Evolutionary conservation across 2,113 vertebrate species (phyloP), one percentile per base, ranked within the genome.

Genomic region (Hippopotamus amphibius): DNA sequence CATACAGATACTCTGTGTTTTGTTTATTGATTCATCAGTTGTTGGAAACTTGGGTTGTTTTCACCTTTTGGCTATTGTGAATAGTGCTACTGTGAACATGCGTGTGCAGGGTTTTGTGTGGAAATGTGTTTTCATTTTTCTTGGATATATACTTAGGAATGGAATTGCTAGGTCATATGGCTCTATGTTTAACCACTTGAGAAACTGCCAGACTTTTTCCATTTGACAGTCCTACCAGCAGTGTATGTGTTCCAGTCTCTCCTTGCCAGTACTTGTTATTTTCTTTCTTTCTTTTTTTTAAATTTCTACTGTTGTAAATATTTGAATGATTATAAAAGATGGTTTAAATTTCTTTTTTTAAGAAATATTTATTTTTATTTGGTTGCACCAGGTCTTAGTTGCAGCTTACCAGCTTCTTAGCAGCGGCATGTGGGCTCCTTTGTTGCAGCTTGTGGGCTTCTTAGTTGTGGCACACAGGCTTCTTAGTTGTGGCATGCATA

Each of bases 141-240:
- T 84, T 72, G 17, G 41, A 30, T 68, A 19, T 79, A 66, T 6
- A 37, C 33, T 37, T 66, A 85, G 71, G 88, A 84, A 30, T 92
- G 41, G 48, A 89, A 61, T 72, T 37, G 26, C 57, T 85, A 59
- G 71, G 30, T 90, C 79, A 37, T 33, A 24, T 66, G 79, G 14
- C 37, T 76, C 66, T 74, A 10, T 19, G 6, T 57, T 59, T 88
- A 63, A 63, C 41, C 46, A 50, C 94, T 22, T 87, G 66, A 87
- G 37, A 16, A 96, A 28, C 22, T 65, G 12, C 41, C 50, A 92
- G 57, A 53, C 53, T 93, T 96, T 92, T 68, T n/a, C 80, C 72
- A 69, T 88, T 82, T 59, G 55, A 68, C 65, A 83, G 46, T 85
- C 41, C 43, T 48, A 8, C 48, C 63, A 87, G 16, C 55, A 87